These are phyloP conservation scores for Megaptera novaeangliae DNA, from an alignment of 2,113 vertebrate genomes.

Conservation along the genomic window DNA sequence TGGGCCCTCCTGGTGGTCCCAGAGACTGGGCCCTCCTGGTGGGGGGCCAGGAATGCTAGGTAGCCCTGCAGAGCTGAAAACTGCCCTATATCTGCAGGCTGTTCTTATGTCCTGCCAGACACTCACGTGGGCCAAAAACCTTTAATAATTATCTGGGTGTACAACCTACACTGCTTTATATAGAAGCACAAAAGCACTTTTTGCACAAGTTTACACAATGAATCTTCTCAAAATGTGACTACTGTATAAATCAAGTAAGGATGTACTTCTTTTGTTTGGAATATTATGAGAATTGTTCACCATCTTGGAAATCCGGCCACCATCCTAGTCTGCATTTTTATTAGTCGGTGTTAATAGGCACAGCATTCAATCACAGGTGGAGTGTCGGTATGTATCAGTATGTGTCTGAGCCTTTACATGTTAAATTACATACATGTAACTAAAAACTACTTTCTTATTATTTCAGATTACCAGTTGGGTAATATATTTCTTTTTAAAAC, in stretches of 20 bases:
- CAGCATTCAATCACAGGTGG: background rate
- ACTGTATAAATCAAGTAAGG: background rate
- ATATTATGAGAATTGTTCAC: background rate
- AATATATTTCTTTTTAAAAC: background rate
- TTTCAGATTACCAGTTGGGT: background rate
- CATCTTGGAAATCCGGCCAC: background rate
- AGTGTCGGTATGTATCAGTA: background rate
- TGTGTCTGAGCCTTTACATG: background rate
- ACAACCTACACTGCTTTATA: background rate
- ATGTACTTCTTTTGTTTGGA: background rate
- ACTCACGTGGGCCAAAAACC: background rate
- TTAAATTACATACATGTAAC: background rate
- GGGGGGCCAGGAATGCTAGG: background rate
- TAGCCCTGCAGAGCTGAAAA: background rate
- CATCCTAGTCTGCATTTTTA: background rate
- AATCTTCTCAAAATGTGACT: background rate
- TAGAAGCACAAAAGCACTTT: background rate
- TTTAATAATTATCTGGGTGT: background rate
- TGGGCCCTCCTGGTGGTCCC: background rate
- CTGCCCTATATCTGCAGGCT: background rate
- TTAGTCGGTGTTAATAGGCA: background rate
- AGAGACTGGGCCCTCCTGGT: background rate
- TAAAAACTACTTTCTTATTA: background rate
- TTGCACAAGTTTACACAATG: background rate
- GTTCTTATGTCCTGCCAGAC: background rate